A percentile compares a stretch with the other conserved stretches of the same genome.
Evolutionary conservation across 1,140 invertebrate genomes (phyloP).

Genomic region (Meloidogyne hapla): DNA sequence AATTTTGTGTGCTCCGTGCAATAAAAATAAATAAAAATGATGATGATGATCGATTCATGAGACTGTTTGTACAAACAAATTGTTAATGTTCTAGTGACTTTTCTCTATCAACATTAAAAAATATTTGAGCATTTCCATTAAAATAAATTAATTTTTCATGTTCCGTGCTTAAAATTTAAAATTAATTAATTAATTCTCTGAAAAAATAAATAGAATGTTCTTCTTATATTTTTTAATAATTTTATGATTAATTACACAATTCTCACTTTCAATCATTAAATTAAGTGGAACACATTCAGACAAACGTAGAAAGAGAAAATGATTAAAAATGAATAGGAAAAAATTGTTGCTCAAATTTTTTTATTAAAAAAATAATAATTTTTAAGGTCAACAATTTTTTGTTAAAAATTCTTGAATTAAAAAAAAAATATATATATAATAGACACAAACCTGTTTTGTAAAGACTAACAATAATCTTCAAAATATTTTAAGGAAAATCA

Average conservation of each 20-base stretch:
- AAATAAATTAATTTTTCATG: too few species aligned
- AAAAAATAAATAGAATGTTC: neutral
- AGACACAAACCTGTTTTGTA: too few species aligned
- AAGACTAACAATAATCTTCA: neutral
- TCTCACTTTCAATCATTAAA: neutral
- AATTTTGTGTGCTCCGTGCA: constrained; percentile 1
- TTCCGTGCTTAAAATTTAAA: neutral
- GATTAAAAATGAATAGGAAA: neutral
- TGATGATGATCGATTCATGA: neutral
- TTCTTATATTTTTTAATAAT: neutral
- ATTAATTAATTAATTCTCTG: neutral
- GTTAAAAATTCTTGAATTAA: too few species aligned
- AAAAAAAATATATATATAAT: too few species aligned
- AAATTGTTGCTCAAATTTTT: neutral
- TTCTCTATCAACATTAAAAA: too few species aligned
- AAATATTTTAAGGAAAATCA: neutral
- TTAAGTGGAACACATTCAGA: neutral
- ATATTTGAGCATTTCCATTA: too few species aligned
- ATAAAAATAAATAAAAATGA: neutral
- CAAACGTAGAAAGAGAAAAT: neutral
- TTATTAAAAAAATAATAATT: too few species aligned
- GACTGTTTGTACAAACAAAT: neutral
- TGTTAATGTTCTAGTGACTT: too few species aligned
- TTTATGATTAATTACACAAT: neutral
- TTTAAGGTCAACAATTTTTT: neutral